These are phyloP conservation scores for Panthera tigris DNA, from an alignment of 2,113 vertebrate species.

Conservation along the genomic window DNA sequence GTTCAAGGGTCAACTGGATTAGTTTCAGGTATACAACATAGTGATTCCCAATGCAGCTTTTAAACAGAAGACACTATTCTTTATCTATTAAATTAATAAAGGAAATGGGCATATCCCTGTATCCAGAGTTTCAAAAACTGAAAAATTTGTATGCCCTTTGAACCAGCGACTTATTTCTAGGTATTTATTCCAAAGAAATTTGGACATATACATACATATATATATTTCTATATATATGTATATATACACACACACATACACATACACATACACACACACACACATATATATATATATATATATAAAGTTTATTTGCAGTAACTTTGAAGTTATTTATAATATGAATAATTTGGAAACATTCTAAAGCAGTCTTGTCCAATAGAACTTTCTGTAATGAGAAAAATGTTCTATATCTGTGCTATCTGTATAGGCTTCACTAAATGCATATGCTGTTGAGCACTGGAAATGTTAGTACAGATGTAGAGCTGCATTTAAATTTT, in stretches of 20 bases:
- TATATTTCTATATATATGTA: not conserved
- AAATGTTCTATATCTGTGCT: not conserved
- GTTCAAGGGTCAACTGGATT: not conserved
- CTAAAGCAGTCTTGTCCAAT: not conserved
- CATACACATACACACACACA: not conserved
- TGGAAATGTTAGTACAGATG: not conserved
- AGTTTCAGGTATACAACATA: too few species aligned
- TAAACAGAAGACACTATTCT: not conserved
- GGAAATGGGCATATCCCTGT: not conserved
- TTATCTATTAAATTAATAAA: not conserved
- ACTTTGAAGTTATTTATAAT: not conserved
- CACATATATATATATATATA: not conserved
- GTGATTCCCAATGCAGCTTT: not conserved
- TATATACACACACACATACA: not conserved
- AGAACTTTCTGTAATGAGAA: not conserved
- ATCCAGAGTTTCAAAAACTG: not conserved
- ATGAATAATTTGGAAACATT: constrained; percentile 10
- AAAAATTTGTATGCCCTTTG: not conserved
- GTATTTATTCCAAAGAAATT: not conserved
- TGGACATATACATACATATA: not conserved
- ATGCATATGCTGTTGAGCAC: not conserved
- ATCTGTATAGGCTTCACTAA: not conserved
- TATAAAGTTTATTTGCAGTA: not conserved
- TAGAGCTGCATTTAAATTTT: not conserved
- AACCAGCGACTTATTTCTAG: not conserved